Base-by-base conservation (phyloP, 2,888 invertebrate genomes). In the Xylota segnis region DNA sequence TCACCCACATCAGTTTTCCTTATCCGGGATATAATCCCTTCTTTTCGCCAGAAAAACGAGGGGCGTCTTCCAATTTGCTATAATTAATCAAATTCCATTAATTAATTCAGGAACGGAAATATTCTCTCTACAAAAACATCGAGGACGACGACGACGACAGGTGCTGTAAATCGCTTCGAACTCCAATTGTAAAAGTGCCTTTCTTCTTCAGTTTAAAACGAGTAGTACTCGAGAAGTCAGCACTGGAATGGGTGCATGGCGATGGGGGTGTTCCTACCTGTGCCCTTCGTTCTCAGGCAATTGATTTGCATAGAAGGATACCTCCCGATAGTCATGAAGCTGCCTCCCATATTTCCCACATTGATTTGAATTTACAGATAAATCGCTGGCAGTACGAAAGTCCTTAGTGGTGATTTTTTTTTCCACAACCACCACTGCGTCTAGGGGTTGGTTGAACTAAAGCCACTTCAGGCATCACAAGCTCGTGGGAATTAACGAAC, bases 401-500 rank as follows among this genome's bases (percentile, higher is more conserved):
- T 47, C 65, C 45, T 58, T 56, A 68, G 66, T 66, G 68, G 43
- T 59, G 50, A 50, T 27, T 45, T 23, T 23, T 14, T 5, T 0
- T 70, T 2, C 32, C 27, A 59, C 43, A 5, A 50, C 47, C 18
- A 65, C 47, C 18, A 5, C 47, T 70, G 61, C 56, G 52, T 54
- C 70, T 71, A 45, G 78, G 63, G 63, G 63, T 56, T 61, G 72
- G 45, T 43, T 45, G 59, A 59, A 61, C 66, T 65, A 52, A 56
- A 78, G 23, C 56, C 66, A 77, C 72, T 72, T 68, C 68, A 72
- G 54, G 52, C 61, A 66, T 56, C 72, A 40, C 59, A 61, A 72
- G 61, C 72, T 72, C 50, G 50, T 72, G 68, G 66, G 72, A 78
- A 74, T 74, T 78, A 83, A 74, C 72, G 58, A 83, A 74, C 71